Evolutionary conservation across 2,113 vertebrate genomes (phyloP), one percentile per base, ranked within the genome.

Genomic region (Motacilla alba): DNA sequence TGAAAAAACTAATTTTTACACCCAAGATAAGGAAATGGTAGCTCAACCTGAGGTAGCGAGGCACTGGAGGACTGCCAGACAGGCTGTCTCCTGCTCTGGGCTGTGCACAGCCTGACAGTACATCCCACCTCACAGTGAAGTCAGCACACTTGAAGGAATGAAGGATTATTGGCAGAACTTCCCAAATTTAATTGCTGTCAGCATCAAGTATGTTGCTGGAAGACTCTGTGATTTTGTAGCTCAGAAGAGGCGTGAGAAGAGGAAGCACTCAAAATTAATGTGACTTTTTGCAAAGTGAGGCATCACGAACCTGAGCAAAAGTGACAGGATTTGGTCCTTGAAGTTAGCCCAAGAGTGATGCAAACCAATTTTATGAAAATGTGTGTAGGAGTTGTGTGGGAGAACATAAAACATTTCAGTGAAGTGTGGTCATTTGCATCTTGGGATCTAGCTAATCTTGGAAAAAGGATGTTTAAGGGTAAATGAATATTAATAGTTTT

Each of bases 161-260:
- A 78, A 81, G 68, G 26, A 56, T 64, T 87, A 72, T 66, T 93
- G 80, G 52, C 83, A 94, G 47, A 89, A 72, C 30, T 49, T 81
- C 89, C 70, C 64, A 31, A 22, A 72, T 67, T 64, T 89, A 91
- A 89, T 81, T 92, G 69, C 83, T 81, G 47, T 60, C 44, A 20
- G 52, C 0, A 0, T 64, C 60, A 92, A 88, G 24, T 37, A 33
- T 13, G 6, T n/a, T 75, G 35, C 44, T 39, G 55, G 80, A 74
- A 66, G 43, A 59, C 2, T 1, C 22, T 31, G 47, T 72, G 72
- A 83, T 90, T 93, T 43, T 46, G 19, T 18, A 72, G 27, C 39
- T 85, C n/a, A 39, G 41, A 47, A 93, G 64, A 78, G 24, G 35
- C 7, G 13, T 72, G 64, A 93, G 72, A 62, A 94, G 55, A 66